Evolutionary conservation across 1,140 invertebrate genomes (phyloP).

Genomic region (Steinernema feltiae): DNA sequence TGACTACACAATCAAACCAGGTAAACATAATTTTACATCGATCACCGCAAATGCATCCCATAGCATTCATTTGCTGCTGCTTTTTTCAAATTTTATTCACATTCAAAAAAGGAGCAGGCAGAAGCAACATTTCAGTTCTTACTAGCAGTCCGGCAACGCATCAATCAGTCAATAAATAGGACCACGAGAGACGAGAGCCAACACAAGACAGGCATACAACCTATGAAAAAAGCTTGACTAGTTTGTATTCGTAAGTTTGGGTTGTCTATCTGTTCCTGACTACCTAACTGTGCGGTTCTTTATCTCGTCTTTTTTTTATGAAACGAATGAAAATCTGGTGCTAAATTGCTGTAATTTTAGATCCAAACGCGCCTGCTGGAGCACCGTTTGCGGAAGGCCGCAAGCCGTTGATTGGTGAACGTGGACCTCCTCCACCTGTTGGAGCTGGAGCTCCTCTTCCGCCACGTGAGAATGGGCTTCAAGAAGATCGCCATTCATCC

Average conservation of each 20-base stretch:
- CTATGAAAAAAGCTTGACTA: too few relatives aligned
- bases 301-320: neutral
- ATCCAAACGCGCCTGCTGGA: neutral
- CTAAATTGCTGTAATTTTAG: too few relatives aligned
- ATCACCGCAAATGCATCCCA: too few relatives aligned
- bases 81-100: too few relatives aligned
- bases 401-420: neutral
- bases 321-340: too few relatives aligned
- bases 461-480: too few relatives aligned
- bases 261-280: neutral
- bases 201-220: too few relatives aligned
- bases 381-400: neutral
- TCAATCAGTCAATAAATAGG: too few relatives aligned
- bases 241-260: neutral
- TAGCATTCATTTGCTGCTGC: too few relatives aligned
- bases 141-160: neutral
- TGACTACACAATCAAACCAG: conserved; percentile 81
- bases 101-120: neutral
- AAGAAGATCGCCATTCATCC: too few relatives aligned
- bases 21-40: conserved; percentile 59
- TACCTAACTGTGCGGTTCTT: neutral
- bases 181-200: too few relatives aligned
- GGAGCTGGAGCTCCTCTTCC: neutral
- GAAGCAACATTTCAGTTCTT: neutral
- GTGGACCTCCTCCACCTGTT: neutral